These are phyloP conservation scores for Neodontobutis hainanensis DNA, from an alignment of 2,113 vertebrate species.

Conservation along the genomic window DNA sequence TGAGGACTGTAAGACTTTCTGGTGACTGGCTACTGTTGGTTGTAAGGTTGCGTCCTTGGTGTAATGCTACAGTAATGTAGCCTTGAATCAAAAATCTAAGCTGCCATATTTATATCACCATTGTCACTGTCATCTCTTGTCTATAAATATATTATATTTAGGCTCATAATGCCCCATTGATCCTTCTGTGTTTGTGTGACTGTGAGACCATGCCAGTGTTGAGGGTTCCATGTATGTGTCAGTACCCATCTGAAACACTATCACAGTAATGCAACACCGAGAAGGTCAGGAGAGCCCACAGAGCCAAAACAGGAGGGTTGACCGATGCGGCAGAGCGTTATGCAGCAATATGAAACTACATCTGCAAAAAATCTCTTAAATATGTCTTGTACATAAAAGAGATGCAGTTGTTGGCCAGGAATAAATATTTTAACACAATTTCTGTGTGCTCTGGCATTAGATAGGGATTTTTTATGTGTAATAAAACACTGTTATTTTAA, in stretches of 20 bases:
- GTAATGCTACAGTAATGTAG: not conserved
- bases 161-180: conserved; percentile 24
- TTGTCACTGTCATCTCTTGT: not conserved
- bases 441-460: not conserved
- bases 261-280: conserved; percentile 30
- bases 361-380: conserved; percentile 4
- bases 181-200: conserved; percentile 13
- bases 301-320: conserved; percentile 2
- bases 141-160: conserved; percentile 22
- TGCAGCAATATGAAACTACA: not conserved
- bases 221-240: not conserved
- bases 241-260: conserved; percentile 12
- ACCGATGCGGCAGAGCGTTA: not conserved
- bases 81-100: conserved; percentile 4
- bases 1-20: too few relatives aligned
- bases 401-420: not conserved
- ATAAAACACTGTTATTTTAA: not conserved
- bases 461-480: not conserved
- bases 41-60: not conserved
- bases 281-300: conserved; percentile 55
- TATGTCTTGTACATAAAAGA: not conserved
- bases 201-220: conserved; percentile 1
- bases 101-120: conserved; percentile 9
- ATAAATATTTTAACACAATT: conserved; percentile 3
- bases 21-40: not conserved